phyloP scores from a whole-genome alignment of 2,113 vertebrate genomes.

The Nycticebus coucang region DNA sequence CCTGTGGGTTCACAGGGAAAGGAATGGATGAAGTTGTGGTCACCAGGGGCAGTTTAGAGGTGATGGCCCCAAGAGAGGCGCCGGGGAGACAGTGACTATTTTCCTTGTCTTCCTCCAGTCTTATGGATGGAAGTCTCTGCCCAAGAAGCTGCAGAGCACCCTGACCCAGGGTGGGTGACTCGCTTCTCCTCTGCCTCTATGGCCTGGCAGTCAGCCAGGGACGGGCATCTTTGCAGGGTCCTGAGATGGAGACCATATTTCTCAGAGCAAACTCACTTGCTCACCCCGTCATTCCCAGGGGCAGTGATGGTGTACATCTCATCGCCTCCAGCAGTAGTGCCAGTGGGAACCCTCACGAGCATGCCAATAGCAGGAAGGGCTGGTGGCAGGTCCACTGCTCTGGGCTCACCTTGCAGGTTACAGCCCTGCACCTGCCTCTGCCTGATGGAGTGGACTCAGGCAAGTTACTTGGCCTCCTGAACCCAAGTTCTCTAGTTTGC shows the following conservation, averaged over 20 bases:
- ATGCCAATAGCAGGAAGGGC: neutral
- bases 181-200: neutral
- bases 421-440: neutral
- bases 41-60: neutral
- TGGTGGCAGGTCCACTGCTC: neutral
- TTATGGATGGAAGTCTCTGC: neutral
- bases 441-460: neutral
- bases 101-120: too few relatives aligned
- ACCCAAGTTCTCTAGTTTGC: neutral
- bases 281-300: neutral
- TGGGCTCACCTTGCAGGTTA: too few relatives aligned
- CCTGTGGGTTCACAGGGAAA: neutral
- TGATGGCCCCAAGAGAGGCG: neutral
- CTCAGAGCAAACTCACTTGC: neutral
- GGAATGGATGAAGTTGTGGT: neutral
- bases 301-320: neutral
- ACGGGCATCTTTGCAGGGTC: neutral
- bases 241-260: neutral
- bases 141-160: too few relatives aligned
- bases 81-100: neutral
- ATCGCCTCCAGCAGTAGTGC: neutral
- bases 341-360: rapidly evolving
- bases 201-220: rapidly evolving
- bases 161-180: rapidly evolving
- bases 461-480: neutral